Evolutionary conservation across 2,113 vertebrate species (phyloP).

Genomic region (Mastomys natalensis): DNA sequence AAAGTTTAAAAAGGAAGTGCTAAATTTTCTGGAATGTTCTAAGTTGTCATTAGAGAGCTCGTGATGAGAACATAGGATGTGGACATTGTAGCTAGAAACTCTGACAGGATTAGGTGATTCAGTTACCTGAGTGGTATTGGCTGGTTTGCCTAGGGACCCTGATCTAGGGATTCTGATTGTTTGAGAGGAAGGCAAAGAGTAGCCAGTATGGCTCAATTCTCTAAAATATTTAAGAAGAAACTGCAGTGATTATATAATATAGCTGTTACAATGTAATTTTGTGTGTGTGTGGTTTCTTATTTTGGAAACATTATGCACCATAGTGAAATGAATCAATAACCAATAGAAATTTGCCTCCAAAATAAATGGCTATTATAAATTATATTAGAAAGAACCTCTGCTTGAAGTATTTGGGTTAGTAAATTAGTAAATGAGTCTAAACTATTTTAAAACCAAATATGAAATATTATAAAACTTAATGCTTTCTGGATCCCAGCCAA

Average conservation of each 20-base stretch:
- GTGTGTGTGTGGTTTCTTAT: background rate
- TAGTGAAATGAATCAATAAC: conserved; percentile 40
- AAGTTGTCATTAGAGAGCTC: conserved; percentile 63
- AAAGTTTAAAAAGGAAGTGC: conserved; percentile 65
- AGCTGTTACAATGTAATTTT: conserved; percentile 24
- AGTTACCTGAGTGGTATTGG: background rate
- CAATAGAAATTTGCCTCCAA: conserved; percentile 49
- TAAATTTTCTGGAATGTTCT: conserved; percentile 64
- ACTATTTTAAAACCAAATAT: conserved; percentile 58
- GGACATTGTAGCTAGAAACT: conserved; percentile 18
- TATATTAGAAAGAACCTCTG: conserved; percentile 50
- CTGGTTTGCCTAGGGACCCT: conserved; percentile 6
- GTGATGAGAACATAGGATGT: conserved; percentile 15
- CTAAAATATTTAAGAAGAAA: background rate
- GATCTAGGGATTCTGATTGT: background rate
- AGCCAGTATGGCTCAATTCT: background rate
- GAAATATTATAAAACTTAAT: conserved; percentile 55
- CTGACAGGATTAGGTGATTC: background rate
- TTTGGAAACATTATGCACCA: conserved; percentile 56
- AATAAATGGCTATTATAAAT: conserved; percentile 56
- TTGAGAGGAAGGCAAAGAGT: background rate
- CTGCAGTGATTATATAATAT: background rate
- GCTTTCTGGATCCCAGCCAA: conserved; percentile 20
- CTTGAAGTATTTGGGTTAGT: conserved; percentile 63
- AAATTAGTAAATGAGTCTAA: conserved; percentile 55